Evolutionary conservation across 2,797 vertebrate species (phyloP).

Genomic region (Otolemur crassicaudatus): DNA sequence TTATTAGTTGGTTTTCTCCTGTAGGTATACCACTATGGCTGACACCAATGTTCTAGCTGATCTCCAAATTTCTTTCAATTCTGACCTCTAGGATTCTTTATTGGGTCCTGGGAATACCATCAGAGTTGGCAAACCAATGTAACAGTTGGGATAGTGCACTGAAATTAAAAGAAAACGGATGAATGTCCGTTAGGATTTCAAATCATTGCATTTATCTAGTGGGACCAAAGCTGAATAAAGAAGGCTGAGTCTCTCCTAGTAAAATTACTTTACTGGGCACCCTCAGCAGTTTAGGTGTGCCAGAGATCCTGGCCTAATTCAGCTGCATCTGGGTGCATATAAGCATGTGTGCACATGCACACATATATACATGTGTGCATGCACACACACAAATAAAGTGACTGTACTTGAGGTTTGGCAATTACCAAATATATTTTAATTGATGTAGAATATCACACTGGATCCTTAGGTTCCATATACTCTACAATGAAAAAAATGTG

Average conservation of each 20-base stretch:
- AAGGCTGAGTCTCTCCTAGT: not conserved
- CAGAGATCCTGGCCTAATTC: not conserved
- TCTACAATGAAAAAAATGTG: not conserved
- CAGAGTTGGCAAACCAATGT: not conserved
- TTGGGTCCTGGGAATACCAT: not conserved
- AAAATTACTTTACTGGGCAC: not conserved
- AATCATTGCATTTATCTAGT: not conserved
- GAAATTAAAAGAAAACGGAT: not conserved
- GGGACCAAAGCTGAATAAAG: not conserved
- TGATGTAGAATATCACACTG: not conserved
- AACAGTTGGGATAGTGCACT: not conserved
- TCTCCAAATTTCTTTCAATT: constrained; percentile 21
- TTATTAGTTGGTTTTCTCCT: not conserved
- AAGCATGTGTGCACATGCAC: no score
- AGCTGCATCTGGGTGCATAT: not conserved
- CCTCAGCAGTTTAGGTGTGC: not conserved
- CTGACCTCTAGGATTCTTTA: not conserved
- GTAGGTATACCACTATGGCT: not conserved
- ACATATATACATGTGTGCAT: not conserved
- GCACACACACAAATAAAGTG: not conserved
- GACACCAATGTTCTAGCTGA: not conserved
- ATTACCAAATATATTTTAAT: constrained; percentile 22
- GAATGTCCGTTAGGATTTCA: not conserved
- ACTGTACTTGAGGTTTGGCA: not conserved
- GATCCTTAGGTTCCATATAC: not conserved